Evolutionary conservation across 1,140 invertebrate genomes (phyloP).

Genomic region (Tenebrio molitor): DNA sequence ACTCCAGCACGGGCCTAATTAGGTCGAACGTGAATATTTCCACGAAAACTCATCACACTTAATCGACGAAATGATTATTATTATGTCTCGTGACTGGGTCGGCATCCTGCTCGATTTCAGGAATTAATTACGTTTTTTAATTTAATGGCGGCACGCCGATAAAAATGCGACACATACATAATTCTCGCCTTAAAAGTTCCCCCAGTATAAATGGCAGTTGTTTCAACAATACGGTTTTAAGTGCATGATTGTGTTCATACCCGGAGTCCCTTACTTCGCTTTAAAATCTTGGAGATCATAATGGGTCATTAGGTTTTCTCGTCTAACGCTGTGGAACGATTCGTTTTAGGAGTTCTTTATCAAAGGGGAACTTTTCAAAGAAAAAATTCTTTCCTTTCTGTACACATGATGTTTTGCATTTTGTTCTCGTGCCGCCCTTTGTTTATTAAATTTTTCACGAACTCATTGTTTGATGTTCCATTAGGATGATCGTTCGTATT

Average conservation of each 20-base stretch:
- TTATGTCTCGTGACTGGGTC: too few species aligned
- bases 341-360: slow-evolving; percentile 26
- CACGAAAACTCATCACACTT: too few species aligned
- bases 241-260: slow-evolving; percentile 44
- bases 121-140: not conserved
- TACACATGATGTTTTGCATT: slow-evolving; percentile 34
- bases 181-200: slow-evolving; percentile 14
- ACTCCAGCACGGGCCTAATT: too few species aligned
- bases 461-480: slow-evolving; percentile 35
- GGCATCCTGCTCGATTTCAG: too few species aligned
- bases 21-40: too few species aligned
- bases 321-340: slow-evolving; percentile 32
- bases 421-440: slow-evolving; percentile 18
- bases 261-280: slow-evolving; percentile 26
- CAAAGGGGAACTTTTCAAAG: slow-evolving; percentile 27
- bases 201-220: slow-evolving; percentile 17
- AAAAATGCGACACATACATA: slow-evolving; percentile 19
- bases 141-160: too few species aligned
- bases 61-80: too few species aligned
- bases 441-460: slow-evolving; percentile 38
- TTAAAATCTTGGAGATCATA: slow-evolving; percentile 44
- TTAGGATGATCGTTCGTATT: slow-evolving; percentile 27
- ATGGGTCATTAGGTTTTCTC: slow-evolving; percentile 45
- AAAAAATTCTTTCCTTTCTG: slow-evolving; percentile 28
- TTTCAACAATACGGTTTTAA: slow-evolving; percentile 42